Evolutionary conservation across 2,797 vertebrate species (phyloP), one percentile per base, ranked within the genome.

Genomic region (Rousettus madagascariensis): DNA sequence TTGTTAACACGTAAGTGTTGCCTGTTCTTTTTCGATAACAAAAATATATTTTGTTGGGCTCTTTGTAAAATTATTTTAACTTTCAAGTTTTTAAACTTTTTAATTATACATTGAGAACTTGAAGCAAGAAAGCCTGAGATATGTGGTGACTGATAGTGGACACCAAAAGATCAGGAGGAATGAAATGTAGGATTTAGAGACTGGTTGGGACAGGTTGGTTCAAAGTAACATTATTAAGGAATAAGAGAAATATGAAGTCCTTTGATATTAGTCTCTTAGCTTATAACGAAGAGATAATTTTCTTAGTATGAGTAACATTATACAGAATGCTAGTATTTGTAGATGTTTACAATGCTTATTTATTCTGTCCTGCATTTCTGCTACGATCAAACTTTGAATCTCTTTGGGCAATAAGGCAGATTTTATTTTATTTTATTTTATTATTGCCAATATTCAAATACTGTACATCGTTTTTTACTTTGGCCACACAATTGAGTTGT

Each of bases 341-440:
- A 51, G 28, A 8, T 96, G 0, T 77, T 43, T 86, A 59, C 79
- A 79, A 90, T 57, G 26, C 33, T 95, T 74, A 4, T 19, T 68
- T 86, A 51, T 68, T 17, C 55, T 79, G 22, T 61, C 4, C 15
- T 86, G 46, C 13, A 63, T 96, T 95, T 94, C 65, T 90, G 28
- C 78, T 63, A 2, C 38, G 43, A 1, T 66, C 94, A 87, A 87
- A 95, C 68, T 78, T 95, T 86, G 77, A 85, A 65, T 26, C 24
- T 96, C 65, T 88, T 86, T 65, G 53, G 57, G 57, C 19, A 85
- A 0, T 86, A 92, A 69, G 36, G 55, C 55, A 93, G 13, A 26
- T 90, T 63, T 55, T 13, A n/a, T 84, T 95, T 96, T 94, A 86
- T 89, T 97, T 55, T 13, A n/a, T 84, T 95, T 96, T 94, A 86